Evolutionary conservation across 1,140 invertebrate species (phyloP).

Genomic region (Monochamus saltuarius): DNA sequence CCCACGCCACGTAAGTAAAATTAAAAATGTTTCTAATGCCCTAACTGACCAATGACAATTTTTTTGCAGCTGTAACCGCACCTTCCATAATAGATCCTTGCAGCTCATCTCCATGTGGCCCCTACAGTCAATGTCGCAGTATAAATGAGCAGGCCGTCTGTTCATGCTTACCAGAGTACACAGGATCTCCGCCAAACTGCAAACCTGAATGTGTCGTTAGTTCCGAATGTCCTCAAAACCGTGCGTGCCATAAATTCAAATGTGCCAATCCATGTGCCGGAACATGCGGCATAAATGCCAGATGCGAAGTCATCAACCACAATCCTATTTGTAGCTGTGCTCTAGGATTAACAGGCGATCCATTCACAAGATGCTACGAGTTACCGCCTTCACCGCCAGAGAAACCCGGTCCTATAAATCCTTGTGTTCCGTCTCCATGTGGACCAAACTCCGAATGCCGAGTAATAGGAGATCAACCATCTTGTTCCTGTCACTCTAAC

Average conservation of each 20-base stretch:
- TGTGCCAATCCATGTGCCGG: slow-evolving; percentile 72
- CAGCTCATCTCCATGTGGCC: slow-evolving; percentile 68
- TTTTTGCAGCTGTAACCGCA: slow-evolving; percentile 49
- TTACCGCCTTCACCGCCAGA: slow-evolving; percentile 35
- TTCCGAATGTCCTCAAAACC: slow-evolving; percentile 67
- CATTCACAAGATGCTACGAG: slow-evolving; percentile 66
- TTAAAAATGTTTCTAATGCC: not conserved
- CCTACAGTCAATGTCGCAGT: slow-evolving; percentile 65
- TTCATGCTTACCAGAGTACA: slow-evolving; percentile 64
- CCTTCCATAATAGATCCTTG: slow-evolving; percentile 57
- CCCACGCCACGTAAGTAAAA: slow-evolving; percentile 42
- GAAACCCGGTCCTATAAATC: slow-evolving; percentile 57
- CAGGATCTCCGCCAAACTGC: slow-evolving; percentile 67
- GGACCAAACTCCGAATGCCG: slow-evolving; percentile 73
- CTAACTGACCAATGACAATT: not conserved
- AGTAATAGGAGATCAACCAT: slow-evolving; percentile 60
- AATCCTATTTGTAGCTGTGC: slow-evolving; percentile 75
- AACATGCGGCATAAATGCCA: slow-evolving; percentile 68
- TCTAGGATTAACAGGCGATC: slow-evolving; percentile 69
- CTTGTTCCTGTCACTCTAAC: slow-evolving; percentile 73
- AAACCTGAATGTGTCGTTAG: slow-evolving; percentile 73
- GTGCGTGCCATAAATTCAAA: slow-evolving; percentile 70
- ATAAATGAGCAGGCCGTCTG: slow-evolving; percentile 63
- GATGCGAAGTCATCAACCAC: slow-evolving; percentile 68
- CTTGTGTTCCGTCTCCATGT: slow-evolving; percentile 78